Percentiles rank a stretch among this genome's conserved stretches.
Evolutionary conservation across 30 jellyfish, hydroid and myxozoan species (phyloP).

Genomic region (Clytia hemisphaerica): DNA sequence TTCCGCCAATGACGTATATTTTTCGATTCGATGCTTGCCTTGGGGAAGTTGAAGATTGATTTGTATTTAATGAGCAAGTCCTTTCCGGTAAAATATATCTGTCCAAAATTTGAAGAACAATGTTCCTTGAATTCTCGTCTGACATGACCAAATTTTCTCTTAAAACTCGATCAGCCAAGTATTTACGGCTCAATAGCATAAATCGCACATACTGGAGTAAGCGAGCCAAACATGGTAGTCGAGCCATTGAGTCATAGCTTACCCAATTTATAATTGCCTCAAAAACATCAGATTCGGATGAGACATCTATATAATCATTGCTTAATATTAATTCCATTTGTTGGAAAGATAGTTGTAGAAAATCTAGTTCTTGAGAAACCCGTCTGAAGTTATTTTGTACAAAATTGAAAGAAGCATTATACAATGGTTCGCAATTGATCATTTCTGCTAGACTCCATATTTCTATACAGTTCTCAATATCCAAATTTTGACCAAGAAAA

Average conservation of each 20-base stretch:
- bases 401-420: constrained; percentile 26
- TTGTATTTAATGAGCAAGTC: background rate
- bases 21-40: constrained; percentile 41
- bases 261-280: constrained; percentile 68
- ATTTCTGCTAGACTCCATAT: constrained; percentile 57
- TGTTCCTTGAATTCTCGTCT: constrained; percentile 38
- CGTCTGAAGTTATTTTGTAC: constrained; percentile 46
- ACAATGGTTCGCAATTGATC: constrained; percentile 49
- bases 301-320: constrained; percentile 40
- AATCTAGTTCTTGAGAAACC: constrained; percentile 30
- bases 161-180: constrained; percentile 55
- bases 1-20: constrained; percentile 68
- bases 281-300: constrained; percentile 84
- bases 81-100: constrained; percentile 74
- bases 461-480: constrained; percentile 56
- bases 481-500: constrained; percentile 34
- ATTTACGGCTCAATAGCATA: constrained; percentile 57
- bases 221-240: constrained; percentile 23
- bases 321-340: constrained; percentile 48
- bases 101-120: constrained; percentile 48
- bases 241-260: constrained; percentile 20
- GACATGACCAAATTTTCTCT: constrained; percentile 64
- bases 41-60: constrained; percentile 11
- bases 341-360: constrained; percentile 25
- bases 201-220: constrained; percentile 53